phyloP scores from a whole-genome alignment of 2,888 invertebrate genomes.

The Rhimphoctona megacephalus region DNA sequence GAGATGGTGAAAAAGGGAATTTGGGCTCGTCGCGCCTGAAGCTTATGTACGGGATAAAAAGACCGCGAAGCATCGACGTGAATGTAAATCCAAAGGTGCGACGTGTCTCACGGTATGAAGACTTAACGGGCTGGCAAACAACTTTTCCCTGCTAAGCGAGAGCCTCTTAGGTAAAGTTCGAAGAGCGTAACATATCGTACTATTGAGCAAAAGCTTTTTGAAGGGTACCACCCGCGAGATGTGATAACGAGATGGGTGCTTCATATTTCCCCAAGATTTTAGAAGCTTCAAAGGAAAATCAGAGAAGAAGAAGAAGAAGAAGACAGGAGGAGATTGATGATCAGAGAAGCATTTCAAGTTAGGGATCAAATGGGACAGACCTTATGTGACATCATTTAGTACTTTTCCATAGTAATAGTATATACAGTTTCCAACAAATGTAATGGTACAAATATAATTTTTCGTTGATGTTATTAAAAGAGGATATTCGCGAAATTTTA shows the following conservation, averaged over 20 bases:
- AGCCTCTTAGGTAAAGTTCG: slow-evolving; percentile 8
- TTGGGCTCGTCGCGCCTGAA: slow-evolving; percentile 39
- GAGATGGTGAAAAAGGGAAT: slow-evolving; percentile 22
- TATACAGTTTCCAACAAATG: not conserved
- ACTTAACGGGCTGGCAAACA: slow-evolving; percentile 64
- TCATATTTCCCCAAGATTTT: slow-evolving; percentile 8
- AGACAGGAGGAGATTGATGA: not conserved
- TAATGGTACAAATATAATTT: not conserved
- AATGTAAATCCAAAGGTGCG: slow-evolving; percentile 35
- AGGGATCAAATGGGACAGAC: not conserved
- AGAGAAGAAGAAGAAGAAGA: not conserved
- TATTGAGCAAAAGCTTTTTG: slow-evolving; percentile 28
- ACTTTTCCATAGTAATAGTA: not conserved
- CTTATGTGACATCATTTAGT: not conserved
- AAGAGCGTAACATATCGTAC: slow-evolving; percentile 29
- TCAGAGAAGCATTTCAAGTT: not conserved
- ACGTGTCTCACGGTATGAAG: slow-evolving; percentile 43
- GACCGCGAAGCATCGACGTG: slow-evolving; percentile 24
- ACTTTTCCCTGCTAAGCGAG: slow-evolving; percentile 32
- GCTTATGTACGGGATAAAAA: slow-evolving; percentile 46
- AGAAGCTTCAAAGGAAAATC: slow-evolving; percentile 28
- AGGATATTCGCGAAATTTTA: no score
- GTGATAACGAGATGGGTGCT: slow-evolving; percentile 28
- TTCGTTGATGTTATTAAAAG: no score
- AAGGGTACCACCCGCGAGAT: slow-evolving; percentile 4